These are phyloP conservation scores for Kryptolebias marmoratus DNA, from an alignment of 2,113 vertebrate species.

Conservation along the genomic window DNA sequence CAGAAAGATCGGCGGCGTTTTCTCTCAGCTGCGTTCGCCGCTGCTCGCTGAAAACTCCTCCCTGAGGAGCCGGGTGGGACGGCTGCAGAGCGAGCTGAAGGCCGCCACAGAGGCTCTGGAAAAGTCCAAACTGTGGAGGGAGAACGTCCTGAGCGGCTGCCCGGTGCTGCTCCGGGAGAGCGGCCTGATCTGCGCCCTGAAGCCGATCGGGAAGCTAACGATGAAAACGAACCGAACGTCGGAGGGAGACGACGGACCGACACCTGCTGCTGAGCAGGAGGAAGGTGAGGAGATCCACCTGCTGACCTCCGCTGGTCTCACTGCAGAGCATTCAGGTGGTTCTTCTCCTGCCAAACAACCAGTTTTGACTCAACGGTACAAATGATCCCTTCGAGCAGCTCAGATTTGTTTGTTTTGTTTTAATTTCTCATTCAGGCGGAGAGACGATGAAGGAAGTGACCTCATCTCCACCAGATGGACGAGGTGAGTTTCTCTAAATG, in stretches of 20 bases:
- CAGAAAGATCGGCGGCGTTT: constrained; percentile 69
- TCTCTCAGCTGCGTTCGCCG: constrained; percentile 54
- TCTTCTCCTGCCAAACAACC: too few relatives aligned
- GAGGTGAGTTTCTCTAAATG: constrained; percentile 15
- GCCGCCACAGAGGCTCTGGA: constrained; percentile 13
- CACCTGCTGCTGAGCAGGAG: neutral
- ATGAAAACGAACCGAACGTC: neutral
- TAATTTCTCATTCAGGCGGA: constrained; percentile 16
- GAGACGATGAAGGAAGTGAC: neutral
- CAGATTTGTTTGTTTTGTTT: accelerated
- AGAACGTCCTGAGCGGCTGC: constrained; percentile 49
- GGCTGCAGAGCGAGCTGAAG: constrained; percentile 56
- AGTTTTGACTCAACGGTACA: too few relatives aligned
- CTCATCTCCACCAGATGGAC: neutral
- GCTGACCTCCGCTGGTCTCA: too few relatives aligned
- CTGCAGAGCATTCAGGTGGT: too few relatives aligned
- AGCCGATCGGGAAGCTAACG: constrained; percentile 41
- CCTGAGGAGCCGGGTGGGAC: constrained; percentile 26
- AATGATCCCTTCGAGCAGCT: neutral
- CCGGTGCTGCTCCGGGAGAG: constrained; percentile 62
- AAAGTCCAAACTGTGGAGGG: constrained; percentile 37
- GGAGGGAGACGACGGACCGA: neutral
- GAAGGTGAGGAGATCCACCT: neutral
- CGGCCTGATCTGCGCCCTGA: constrained; percentile 53
- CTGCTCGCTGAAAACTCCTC: constrained; percentile 36